Conservation (phyloP, 2,113 vertebrate species). For the Saiga tatarica region DNA sequence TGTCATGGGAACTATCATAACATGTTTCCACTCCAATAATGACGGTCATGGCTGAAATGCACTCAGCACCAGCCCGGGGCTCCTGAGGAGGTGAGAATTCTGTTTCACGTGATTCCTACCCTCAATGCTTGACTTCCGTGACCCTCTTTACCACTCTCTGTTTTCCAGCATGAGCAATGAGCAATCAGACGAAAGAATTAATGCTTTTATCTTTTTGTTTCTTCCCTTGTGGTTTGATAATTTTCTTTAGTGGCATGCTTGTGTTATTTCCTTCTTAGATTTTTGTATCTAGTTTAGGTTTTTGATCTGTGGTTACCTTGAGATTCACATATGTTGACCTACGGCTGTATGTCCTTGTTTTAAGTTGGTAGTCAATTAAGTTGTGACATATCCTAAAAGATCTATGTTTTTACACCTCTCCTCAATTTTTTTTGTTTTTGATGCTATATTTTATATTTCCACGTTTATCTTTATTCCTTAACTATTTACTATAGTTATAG, state of each 20-base stretch:
- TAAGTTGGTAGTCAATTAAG: neutral
- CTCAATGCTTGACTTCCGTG: fast-evolving
- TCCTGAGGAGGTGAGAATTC: too few species aligned
- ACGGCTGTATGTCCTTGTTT: fast-evolving
- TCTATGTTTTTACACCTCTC: neutral
- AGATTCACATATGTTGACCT: neutral
- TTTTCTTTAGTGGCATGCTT: neutral
- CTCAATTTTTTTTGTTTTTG: neutral
- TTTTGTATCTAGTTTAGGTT: neutral
- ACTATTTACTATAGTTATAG: neutral
- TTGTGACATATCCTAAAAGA: neutral
- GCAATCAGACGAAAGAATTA: neutral
- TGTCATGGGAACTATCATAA: fast-evolving
- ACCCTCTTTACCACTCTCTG: neutral
- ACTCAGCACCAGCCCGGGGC: fast-evolving
- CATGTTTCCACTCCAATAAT: fast-evolving
- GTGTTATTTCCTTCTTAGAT: neutral
- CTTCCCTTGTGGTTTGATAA: neutral
- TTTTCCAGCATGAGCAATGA: neutral
- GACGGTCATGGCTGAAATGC: too few species aligned
- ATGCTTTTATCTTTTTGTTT: neutral
- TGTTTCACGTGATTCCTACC: fast-evolving
- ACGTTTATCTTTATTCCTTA: neutral
- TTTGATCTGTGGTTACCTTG: neutral
- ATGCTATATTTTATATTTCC: neutral